Percentiles rank a stretch among this genome's conserved stretches.
phyloP scores from a whole-genome alignment of 1,140 invertebrate genomes.

The Xylocopa sonorina region DNA sequence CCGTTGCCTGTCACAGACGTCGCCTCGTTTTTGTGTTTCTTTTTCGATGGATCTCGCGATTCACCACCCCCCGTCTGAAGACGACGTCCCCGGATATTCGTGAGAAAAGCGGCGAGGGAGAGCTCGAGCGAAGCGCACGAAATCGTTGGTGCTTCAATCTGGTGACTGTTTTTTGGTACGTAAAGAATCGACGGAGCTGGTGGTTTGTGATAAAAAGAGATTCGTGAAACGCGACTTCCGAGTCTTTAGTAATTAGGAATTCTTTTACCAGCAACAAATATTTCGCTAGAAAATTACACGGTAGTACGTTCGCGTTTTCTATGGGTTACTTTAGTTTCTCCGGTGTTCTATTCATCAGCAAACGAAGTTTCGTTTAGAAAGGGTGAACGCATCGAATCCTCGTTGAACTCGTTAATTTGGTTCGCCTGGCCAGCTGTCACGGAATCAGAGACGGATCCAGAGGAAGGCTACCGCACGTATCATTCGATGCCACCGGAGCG shows the following conservation, averaged over 20 bases:
- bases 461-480: background rate
- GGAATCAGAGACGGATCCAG: background rate
- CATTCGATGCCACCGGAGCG: background rate
- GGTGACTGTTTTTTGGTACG: background rate
- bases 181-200: background rate
- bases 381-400: slow-evolving; percentile 18
- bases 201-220: background rate
- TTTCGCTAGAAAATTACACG: too few relatives aligned
- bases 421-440: background rate
- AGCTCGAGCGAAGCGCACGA: background rate
- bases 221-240: too few relatives aligned
- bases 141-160: background rate
- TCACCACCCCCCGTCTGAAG: slow-evolving; percentile 9
- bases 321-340: too few relatives aligned
- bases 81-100: slow-evolving; percentile 10
- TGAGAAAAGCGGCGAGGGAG: slow-evolving; percentile 14
- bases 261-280: too few relatives aligned
- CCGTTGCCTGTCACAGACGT: slow-evolving; percentile 30
- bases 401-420: slow-evolving; percentile 16
- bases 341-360: background rate
- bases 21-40: slow-evolving; percentile 9
- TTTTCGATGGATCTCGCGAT: slow-evolving; percentile 22
- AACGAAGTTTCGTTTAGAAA: background rate
- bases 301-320: too few relatives aligned
- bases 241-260: too few relatives aligned